These are phyloP conservation scores for Apeltes quadracus DNA, from an alignment of 2,113 vertebrate species.

Conservation along the genomic window DNA sequence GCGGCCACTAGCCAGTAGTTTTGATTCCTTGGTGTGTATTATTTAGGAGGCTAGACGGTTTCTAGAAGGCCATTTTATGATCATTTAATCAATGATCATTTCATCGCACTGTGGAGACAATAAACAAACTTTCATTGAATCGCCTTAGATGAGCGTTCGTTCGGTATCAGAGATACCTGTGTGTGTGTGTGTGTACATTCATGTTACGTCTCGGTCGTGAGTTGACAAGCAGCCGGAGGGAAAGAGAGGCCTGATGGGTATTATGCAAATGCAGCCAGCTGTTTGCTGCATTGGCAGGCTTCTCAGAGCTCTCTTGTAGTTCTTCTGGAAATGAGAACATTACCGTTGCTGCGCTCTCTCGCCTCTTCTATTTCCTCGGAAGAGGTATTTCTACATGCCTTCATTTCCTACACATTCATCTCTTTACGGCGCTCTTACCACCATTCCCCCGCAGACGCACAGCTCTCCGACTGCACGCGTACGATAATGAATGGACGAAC, in stretches of 20 bases:
- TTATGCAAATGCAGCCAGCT: slow-evolving; percentile 78
- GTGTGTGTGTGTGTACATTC: slow-evolving; percentile 11
- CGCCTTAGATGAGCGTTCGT: slow-evolving; percentile 24
- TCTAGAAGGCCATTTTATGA: slow-evolving; percentile 59
- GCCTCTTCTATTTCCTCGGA: slow-evolving; percentile 55
- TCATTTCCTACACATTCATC: slow-evolving; percentile 37
- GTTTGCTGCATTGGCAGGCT: slow-evolving; percentile 70
- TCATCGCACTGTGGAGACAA: slow-evolving; percentile 48
- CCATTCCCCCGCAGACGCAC: neutral
- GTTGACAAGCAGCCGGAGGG: slow-evolving; percentile 70
- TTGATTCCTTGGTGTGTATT: slow-evolving; percentile 50
- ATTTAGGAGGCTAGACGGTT: no score
- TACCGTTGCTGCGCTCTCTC: slow-evolving; percentile 20
- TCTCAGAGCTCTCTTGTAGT: slow-evolving; percentile 54
- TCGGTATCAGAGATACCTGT: neutral
- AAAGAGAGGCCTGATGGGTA: slow-evolving; percentile 69
- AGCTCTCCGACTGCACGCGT: slow-evolving; percentile 45
- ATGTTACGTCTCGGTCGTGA: slow-evolving; percentile 53
- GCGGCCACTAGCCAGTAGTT: slow-evolving; percentile 40
- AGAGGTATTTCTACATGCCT: slow-evolving; percentile 31
- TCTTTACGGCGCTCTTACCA: neutral
- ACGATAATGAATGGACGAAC: slow-evolving; percentile 52
- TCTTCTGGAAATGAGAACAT: slow-evolving; percentile 60
- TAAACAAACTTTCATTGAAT: slow-evolving; percentile 47
- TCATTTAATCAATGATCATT: slow-evolving; percentile 57